A percentile compares a stretch with the other conserved stretches of the same genome.
phyloP scores from a whole-genome alignment of 2,888 invertebrate species.

The Noctua comes region DNA sequence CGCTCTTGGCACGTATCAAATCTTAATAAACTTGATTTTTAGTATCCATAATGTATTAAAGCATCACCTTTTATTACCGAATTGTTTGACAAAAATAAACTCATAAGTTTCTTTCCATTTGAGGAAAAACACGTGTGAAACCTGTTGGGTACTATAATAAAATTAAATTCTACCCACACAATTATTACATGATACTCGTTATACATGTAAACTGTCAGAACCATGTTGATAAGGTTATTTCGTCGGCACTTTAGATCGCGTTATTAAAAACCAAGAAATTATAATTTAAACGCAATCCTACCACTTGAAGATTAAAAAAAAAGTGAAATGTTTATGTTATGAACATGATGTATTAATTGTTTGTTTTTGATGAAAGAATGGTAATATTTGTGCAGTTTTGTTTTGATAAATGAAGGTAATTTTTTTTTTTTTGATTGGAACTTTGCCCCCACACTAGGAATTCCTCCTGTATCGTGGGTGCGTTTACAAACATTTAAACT shows the following conservation, averaged over 20 bases:
- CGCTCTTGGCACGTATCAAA: not conserved
- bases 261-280: conserved; percentile 30
- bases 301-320: no score
- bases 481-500: no score
- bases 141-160: conserved; percentile 18
- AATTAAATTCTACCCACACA: conserved; percentile 16
- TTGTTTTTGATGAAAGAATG: no score
- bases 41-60: not conserved
- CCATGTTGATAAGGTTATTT: conserved; percentile 56
- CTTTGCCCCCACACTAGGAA: no score
- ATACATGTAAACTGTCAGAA: conserved; percentile 47
- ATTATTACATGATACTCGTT: conserved; percentile 38
- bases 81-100: conserved; percentile 2
- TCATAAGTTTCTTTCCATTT: not conserved
- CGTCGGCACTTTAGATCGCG: conserved; percentile 43
- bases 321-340: conserved; percentile 9
- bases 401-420: no score
- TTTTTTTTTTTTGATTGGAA: no score
- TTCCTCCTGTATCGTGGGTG: no score
- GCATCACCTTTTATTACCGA: conserved; percentile 19
- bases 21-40: not conserved
- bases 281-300: conserved; percentile 25
- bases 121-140: conserved; percentile 27
- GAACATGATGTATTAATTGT: conserved; percentile 2
- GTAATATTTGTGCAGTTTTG: no score